Evolutionary conservation across 2,797 vertebrate species (phyloP).

Genomic region (Lepilemur septentrionalis): DNA sequence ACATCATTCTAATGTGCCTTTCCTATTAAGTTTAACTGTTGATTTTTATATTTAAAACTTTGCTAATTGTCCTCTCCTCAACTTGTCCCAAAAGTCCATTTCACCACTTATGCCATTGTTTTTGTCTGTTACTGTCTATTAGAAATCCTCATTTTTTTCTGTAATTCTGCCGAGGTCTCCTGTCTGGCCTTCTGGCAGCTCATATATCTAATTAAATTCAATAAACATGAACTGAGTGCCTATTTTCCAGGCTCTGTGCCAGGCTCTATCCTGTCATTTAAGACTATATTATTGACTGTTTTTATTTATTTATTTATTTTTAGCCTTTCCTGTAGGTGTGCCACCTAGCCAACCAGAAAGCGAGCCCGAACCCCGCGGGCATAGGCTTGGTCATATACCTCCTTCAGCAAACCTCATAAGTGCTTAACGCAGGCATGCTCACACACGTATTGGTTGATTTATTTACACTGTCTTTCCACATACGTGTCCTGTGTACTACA

Average conservation of each 20-base stretch:
- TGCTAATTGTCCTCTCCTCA: not conserved
- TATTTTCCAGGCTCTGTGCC: slow-evolving; percentile 69
- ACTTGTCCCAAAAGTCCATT: not conserved
- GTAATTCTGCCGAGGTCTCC: not conserved
- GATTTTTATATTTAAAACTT: not conserved
- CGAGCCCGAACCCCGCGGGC: not conserved
- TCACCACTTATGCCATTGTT: slow-evolving; percentile 6
- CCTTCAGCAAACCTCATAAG: not conserved
- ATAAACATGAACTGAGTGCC: slow-evolving; percentile 67
- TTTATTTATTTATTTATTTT: slow-evolving; percentile 23
- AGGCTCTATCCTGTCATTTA: slow-evolving; percentile 49
- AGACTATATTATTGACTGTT: slow-evolving; percentile 41
- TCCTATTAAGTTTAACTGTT: not conserved
- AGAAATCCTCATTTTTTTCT: slow-evolving; percentile 52
- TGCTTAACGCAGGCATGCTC: not conserved
- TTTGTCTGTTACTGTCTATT: slow-evolving; percentile 14
- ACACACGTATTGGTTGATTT: not conserved
- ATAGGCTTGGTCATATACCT: not conserved
- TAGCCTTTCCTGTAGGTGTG: slow-evolving; percentile 15
- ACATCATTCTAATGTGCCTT: not conserved
- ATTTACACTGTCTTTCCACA: not conserved
- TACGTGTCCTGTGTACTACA: not conserved
- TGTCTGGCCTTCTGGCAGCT: slow-evolving; percentile 52
- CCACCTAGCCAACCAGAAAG: slow-evolving; percentile 16
- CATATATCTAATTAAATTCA: slow-evolving; percentile 73